A percentile compares a stretch with the other conserved stretches of the same genome.
phyloP scores from a whole-genome alignment of 2,888 invertebrate species.

The Pinctada fucata region DNA sequence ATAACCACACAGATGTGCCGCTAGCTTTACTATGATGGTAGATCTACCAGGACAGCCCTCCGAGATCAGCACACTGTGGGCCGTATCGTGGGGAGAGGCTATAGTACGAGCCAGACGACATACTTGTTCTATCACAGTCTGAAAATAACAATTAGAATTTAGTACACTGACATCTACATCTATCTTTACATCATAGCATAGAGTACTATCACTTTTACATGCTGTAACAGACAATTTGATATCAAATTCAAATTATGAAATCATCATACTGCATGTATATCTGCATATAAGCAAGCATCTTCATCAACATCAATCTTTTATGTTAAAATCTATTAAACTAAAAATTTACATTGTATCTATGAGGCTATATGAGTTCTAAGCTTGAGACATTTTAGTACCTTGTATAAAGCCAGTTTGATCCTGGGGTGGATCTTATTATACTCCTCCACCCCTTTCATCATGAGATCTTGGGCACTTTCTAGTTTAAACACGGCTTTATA shows the following conservation, averaged over 20 bases:
- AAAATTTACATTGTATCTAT: background rate
- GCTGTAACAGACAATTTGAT: too few relatives aligned
- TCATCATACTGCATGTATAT: too few relatives aligned
- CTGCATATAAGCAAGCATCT: too few relatives aligned
- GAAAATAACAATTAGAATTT: slow-evolving; percentile 18
- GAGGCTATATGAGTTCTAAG: background rate
- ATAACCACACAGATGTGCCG: slow-evolving; percentile 74
- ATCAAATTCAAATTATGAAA: too few relatives aligned
- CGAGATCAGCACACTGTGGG: slow-evolving; percentile 72
- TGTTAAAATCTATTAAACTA: too few relatives aligned
- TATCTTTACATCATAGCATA: too few relatives aligned
- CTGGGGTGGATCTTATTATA: slow-evolving; percentile 75
- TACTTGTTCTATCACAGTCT: slow-evolving; percentile 73
- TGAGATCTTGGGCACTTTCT: slow-evolving; percentile 60
- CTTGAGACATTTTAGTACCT: slow-evolving; percentile 52
- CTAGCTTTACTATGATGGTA: slow-evolving; percentile 69
- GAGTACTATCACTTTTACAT: too few relatives aligned
- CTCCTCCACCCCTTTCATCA: slow-evolving; percentile 73
- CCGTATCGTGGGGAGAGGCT: slow-evolving; percentile 74
- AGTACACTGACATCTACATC: too few relatives aligned
- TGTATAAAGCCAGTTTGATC: slow-evolving; percentile 74
- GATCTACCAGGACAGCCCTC: slow-evolving; percentile 73
- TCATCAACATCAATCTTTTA: too few relatives aligned
- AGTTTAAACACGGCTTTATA: slow-evolving; percentile 63
- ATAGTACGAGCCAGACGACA: slow-evolving; percentile 73